Evolutionary conservation across 2,797 vertebrate species (phyloP), one percentile per base, ranked within the genome.

Genomic region (Spheniscus humboldti): DNA sequence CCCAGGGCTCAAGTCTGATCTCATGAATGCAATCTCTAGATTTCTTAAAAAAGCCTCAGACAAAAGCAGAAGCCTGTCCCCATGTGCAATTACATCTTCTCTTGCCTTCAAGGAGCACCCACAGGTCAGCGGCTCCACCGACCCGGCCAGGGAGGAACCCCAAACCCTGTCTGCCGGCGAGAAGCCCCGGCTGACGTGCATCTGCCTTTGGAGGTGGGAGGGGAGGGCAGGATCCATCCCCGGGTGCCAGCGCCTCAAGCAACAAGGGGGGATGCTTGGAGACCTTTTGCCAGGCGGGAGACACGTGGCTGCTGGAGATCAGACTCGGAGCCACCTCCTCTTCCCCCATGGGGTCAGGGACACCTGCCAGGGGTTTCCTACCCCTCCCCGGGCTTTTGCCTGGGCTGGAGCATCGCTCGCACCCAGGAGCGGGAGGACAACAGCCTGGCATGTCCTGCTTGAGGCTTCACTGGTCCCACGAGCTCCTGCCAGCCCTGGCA

Each of bases 161-260:
- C 81, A 74, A n/a, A 45, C 69, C 6, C 6, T 5, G 11, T 1
- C 37, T 53, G 30, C 24, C 1, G 1, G 35, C 0, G 6, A 73
- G 63, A 59, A 60, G 23, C 35, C 39, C 57, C 4, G 0, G 2
- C 30, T 56, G 50, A 5, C 2, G 4, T 12, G 23, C 8, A 16
- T 7, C 20, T 48, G 68, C 71, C 33, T 60, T 16, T 23, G 47
- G 52, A 45, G n/a, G 20, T 0, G 3, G 62, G 39, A 80, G 18
- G 6, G 41, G 57, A 47, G n/a, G 30, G 24, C 62, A 79, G 68
- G 59, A 62, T 52, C 18, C 0, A 1, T 23, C 43, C 18, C 5
- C 0, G 1, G 56, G 15, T 64, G 33, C 28, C 6, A 2, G 18
- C 67, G 33, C 20, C 30, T 2, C 50, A 41, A 30, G 19, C n/a